Evolutionary conservation across 2,888 invertebrate genomes (phyloP).

Genomic region (Neoaliturus tenellus): DNA sequence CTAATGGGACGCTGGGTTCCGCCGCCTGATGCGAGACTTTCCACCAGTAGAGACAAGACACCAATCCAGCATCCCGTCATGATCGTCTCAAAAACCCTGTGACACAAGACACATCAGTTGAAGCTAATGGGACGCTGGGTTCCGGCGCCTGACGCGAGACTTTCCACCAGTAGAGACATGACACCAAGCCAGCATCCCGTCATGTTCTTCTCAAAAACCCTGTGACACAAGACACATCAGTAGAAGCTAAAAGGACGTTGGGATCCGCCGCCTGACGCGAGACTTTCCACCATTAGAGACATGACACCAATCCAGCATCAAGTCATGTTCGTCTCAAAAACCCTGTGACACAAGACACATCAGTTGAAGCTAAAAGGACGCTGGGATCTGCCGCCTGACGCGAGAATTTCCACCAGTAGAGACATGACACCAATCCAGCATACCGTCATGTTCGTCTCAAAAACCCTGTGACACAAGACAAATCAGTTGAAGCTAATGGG

Average conservation of each 20-base stretch:
- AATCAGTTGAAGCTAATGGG: conserved; percentile 62
- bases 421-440: conserved; percentile 11
- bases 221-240: neutral
- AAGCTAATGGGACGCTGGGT: too few species aligned
- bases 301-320: conserved; percentile 23
- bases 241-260: too few species aligned
- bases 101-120: too few species aligned
- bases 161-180: conserved; percentile 26
- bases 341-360: neutral
- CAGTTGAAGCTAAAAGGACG: conserved; percentile 64
- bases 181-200: conserved; percentile 37
- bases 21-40: conserved; percentile 38
- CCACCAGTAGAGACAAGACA: conserved; percentile 20
- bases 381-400: conserved; percentile 61
- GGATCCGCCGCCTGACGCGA: conserved; percentile 40
- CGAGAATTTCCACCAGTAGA: conserved; percentile 18
- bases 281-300: conserved; percentile 24
- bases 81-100: conserved; percentile 25
- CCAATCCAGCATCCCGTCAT: conserved; percentile 42
- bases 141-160: conserved; percentile 42
- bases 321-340: conserved; percentile 44
- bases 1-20: neutral
- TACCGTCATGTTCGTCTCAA: conserved; percentile 48
- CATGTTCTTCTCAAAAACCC: conserved; percentile 29
- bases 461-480: neutral